A percentile compares a stretch with the other conserved stretches of the same genome.
Evolutionary conservation across 2,113 vertebrate species (phyloP).

Genomic region (Actinemys pallida): DNA sequence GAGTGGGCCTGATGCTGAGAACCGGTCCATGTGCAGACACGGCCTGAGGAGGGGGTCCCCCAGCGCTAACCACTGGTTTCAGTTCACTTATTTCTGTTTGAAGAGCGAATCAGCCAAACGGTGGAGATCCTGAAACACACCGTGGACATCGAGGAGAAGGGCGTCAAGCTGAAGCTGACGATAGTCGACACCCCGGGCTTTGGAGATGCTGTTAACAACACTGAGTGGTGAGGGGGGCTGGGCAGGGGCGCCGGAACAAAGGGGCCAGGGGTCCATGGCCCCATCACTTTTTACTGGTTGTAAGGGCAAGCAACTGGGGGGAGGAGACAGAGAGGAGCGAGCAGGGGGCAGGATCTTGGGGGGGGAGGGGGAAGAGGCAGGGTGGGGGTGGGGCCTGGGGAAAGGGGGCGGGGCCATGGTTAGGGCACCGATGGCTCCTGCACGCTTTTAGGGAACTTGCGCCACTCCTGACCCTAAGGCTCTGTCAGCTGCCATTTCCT

Average conservation of each 20-base stretch:
- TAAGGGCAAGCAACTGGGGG: no score
- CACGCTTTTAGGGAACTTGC: no score
- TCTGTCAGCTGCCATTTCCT: background rate
- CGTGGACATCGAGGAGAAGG: slow-evolving; percentile 98
- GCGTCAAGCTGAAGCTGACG: slow-evolving; percentile 97
- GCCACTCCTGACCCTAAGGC: background rate
- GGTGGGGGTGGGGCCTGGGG: no score
- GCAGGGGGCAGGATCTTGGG: no score
- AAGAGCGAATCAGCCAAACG: slow-evolving; percentile 97
- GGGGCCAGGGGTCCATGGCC: background rate
- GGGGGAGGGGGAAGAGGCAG: background rate
- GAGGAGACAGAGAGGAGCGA: background rate
- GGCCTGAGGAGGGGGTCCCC: background rate
- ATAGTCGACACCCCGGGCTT: slow-evolving; percentile 98
- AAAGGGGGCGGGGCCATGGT: no score
- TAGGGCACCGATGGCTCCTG: no score
- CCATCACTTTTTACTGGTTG: no score
- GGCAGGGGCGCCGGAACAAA: background rate
- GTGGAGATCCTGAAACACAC: slow-evolving; percentile 99
- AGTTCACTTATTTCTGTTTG: background rate
- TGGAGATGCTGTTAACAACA: slow-evolving; percentile 98
- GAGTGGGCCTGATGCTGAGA: background rate
- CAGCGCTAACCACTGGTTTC: background rate
- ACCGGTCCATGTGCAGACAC: background rate
- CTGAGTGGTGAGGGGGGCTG: slow-evolving; percentile 90